A percentile compares a stretch with the other conserved stretches of the same genome.
Evolutionary conservation across 1,140 invertebrate genomes (phyloP).

Genomic region (Drosophila jambulina): DNA sequence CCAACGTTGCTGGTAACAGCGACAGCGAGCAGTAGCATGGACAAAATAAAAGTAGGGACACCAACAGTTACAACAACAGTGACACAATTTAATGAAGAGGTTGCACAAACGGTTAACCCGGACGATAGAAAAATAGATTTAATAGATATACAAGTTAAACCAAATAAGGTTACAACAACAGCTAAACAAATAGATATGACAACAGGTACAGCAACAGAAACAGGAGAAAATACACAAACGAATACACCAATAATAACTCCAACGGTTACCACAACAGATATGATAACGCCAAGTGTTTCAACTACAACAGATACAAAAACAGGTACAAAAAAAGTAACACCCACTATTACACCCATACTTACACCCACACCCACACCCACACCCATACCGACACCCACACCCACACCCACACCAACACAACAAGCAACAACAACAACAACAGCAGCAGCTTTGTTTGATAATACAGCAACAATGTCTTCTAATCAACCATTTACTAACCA

Average conservation of each 20-base stretch:
- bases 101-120: neutral
- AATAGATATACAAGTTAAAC: neutral
- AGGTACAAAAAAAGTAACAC: conserved; percentile 18
- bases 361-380: conserved; percentile 4
- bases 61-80: neutral
- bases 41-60: neutral
- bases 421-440: conserved; percentile 12
- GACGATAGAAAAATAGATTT: neutral
- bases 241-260: conserved; percentile 2
- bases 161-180: neutral
- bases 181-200: neutral
- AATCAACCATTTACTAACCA: conserved; percentile 55
- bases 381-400: neutral
- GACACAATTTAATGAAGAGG: neutral
- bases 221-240: conserved; percentile 7
- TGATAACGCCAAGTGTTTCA: conserved; percentile 5
- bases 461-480: conserved; percentile 54
- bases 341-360: neutral
- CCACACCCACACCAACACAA: conserved; percentile 1
- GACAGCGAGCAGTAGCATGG: conserved; percentile 14
- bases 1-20: conserved; percentile 61
- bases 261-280: conserved; percentile 9
- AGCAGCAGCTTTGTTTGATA: conserved; percentile 55
- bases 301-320: conserved; percentile 22
- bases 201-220: conserved; percentile 6